phyloP scores from a whole-genome alignment of 2,113 vertebrate species.

The Atlantisia rogersi region DNA sequence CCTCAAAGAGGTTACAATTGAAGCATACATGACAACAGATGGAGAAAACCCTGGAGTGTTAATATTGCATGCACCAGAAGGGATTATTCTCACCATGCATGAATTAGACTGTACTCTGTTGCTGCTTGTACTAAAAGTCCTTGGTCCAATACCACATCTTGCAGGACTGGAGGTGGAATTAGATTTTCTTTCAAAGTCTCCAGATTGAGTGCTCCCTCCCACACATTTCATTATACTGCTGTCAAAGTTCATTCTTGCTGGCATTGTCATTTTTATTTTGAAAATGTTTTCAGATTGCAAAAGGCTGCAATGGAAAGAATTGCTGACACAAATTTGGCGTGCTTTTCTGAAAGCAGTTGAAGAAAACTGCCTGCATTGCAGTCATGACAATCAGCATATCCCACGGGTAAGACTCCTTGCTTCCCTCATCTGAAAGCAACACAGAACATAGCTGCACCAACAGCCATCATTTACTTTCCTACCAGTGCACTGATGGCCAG shows the following conservation, averaged over 20 bases:
- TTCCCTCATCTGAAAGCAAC: neutral
- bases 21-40: neutral
- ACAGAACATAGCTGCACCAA: neutral
- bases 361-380: slow-evolving; percentile 34
- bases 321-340: neutral
- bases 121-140: slow-evolving; percentile 14
- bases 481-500: neutral
- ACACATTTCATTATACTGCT: slow-evolving; percentile 12
- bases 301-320: slow-evolving; percentile 1
- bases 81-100: neutral
- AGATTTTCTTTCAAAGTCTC: slow-evolving; percentile 10
- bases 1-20: neutral
- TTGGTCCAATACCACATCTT: neutral
- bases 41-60: slow-evolving; percentile 44
- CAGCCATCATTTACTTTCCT: neutral
- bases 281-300: slow-evolving; percentile 37
- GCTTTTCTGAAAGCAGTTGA: neutral
- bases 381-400: neutral
- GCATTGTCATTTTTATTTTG: slow-evolving; percentile 53
- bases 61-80: slow-evolving; percentile 8
- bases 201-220: slow-evolving; percentile 9
- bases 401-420: neutral
- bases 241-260: slow-evolving; percentile 53
- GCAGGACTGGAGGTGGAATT: slow-evolving; percentile 38
- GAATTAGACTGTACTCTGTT: neutral